Base-by-base conservation (phyloP, 2,888 invertebrate species). In the Rugalucina vietnamica region DNA sequence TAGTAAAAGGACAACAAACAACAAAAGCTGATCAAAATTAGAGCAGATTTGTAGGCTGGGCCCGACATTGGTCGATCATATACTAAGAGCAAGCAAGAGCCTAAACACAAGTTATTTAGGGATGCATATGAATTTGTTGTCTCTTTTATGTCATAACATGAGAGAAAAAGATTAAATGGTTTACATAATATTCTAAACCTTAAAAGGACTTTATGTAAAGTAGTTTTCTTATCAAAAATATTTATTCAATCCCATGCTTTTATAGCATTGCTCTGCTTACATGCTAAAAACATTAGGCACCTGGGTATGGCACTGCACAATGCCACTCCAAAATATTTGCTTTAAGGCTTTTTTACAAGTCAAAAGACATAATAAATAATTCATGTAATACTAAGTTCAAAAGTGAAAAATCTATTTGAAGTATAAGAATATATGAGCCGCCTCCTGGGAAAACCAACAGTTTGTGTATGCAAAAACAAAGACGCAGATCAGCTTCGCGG, bases 141-240 rank as follows among this genome's bases (percentile, higher is more conserved):
- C 43, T 43, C 43, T 1, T 4, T 60, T 60, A 27, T 27, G 27
- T 24, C 60, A 60, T n/a, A 54, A 21, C n/a, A n/a, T n/a, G n/a
- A 54, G n/a, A 21, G 21, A 54, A 21, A 54, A 54, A 54, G 10
- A 54, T 21, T 18, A 54, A 8, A 8, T n/a, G 21, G 54, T 54
- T 21, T 54, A 54, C 54, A 54, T 54, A 54, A 54, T 54, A 54
- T 18, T n/a, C n/a, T 21, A 54, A 54, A 8, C 54, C 54, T n/a
- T 54, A 54, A 54, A 54, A 54, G 54, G 54, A 54, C 54, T 54
- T 54, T 54, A 54, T 54, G 54, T 54, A 18, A 54, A 54, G 54
- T 54, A 54, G 54, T n/a, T 21, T 18, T 54, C 54, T 54, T 54
- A 54, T 54, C n/a, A 54, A 54, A 43, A 54, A 54, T 54, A 54